Evolutionary conservation across 2,888 invertebrate genomes (phyloP), one percentile per base, ranked within the genome.

Genomic region (Iselma pallidipennis): DNA sequence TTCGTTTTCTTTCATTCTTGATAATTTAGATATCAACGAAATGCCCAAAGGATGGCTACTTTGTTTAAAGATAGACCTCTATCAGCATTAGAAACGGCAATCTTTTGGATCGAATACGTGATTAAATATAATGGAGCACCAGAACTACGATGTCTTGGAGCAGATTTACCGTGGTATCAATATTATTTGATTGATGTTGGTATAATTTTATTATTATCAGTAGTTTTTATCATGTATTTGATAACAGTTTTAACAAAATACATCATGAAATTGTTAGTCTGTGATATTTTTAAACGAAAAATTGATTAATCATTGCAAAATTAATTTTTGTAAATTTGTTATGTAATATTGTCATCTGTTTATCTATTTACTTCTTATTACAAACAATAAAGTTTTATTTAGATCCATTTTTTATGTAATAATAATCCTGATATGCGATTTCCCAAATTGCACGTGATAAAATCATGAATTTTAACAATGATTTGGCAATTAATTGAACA

Each of bases 61-160:
- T 12, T 29, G 12, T 29, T 29, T 4, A 29, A 29, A 12, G 29
- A 29, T 12, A 1, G 29, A 29, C 29, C 29, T 12, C 29, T 12
- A 12, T 29, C 29, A 29, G 29, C 29, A 12, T 29, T 29, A 29
- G 12, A 29, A 12, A 29, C 29, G 5, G 10, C 29, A 12, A 29
- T 29, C 12, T 29, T 12, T 12, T 29, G 29, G 29, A 29, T 29
- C 23, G 89, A 89, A 74, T 87, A 88, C 67, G 85, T 88, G 0
- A 76, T 86, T 5, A 82, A 86, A 31, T 86, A 87, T 69, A 83
- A 84, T 59, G 86, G 86, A 1, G 86, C 86, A 0, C 66, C 75
- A 1, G 85, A 86, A 61, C 64, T 86, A 26, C 79, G 83, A 31
- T 84, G 84, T 12, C 82, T 84, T 0, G 84, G 84, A 0, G 76